These are phyloP conservation scores for Pachyuromys duprasi DNA, from an alignment of 2,797 vertebrate genomes.

Conservation along the genomic window DNA sequence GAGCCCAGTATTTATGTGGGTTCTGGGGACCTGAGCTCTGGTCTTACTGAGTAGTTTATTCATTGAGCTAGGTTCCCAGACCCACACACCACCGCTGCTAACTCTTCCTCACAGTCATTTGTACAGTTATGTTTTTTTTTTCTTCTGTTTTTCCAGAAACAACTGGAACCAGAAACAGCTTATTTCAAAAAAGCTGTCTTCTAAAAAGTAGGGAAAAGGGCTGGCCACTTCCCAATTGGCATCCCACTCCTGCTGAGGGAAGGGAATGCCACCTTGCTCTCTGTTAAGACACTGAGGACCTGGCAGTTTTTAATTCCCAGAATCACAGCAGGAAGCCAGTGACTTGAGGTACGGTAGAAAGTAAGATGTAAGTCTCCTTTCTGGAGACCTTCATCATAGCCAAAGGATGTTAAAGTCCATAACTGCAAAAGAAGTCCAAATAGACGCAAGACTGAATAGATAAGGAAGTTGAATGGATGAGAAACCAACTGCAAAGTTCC, in stretches of 20 bases:
- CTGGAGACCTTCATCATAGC: background rate
- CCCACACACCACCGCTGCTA: background rate
- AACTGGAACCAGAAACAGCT: background rate
- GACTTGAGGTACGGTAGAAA: background rate
- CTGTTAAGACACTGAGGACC: background rate
- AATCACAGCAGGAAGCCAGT: background rate
- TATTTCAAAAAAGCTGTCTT: conserved; percentile 16
- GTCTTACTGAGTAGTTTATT: background rate
- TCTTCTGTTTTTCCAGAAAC: background rate
- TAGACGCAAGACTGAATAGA: no score
- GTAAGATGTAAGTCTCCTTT: background rate
- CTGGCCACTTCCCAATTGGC: conserved; percentile 10
- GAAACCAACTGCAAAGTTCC: background rate
- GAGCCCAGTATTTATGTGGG: background rate
- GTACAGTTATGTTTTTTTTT: background rate
- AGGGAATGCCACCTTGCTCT: background rate
- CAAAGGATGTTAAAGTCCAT: background rate
- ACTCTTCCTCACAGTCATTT: background rate
- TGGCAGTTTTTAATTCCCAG: background rate
- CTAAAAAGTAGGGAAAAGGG: conserved; percentile 52
- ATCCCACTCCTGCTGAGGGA: rapidly evolving
- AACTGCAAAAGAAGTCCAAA: background rate
- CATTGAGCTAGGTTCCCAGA: background rate
- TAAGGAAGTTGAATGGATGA: background rate
- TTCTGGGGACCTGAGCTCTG: background rate